Evolutionary conservation across 2,797 vertebrate species (phyloP), one percentile per base, ranked within the genome.

Genomic region (Paedocypris micromegethes): DNA sequence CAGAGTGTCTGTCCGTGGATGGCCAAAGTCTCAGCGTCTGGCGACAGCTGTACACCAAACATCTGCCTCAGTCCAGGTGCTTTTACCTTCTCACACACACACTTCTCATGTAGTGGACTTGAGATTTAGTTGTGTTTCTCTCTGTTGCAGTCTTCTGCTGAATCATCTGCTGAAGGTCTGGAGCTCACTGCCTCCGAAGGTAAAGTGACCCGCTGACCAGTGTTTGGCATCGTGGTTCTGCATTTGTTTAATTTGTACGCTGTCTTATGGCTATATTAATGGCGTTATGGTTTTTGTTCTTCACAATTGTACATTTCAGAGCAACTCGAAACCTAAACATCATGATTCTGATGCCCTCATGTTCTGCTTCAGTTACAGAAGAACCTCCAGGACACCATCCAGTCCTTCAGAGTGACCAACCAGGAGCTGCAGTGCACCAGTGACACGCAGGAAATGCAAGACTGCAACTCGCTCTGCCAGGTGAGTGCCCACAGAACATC

Each of bases 31-130:
- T 94, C 57, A 90, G 88, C 0, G 93, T 97, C 58, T 98, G 96
- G 96, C 88, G 91, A 79, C 95, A 98, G 82, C 91, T 98, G 5
- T 98, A 98, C 77, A 92, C 88, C 43, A 98, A 96, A 80, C 95
- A 98, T 73, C 83, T 98, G 8, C 76, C 92, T 2, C 95, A 98
- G 80, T 98, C 96, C 80, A 93, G 92, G 96, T 98, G 50, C 8
- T 52, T 23, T 7, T 23, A 23, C 23, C 6, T 5, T 6, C 3
- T 50, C 8, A 5, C 8, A 4, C 2, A 2, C 6, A 44, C 3
- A 50, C 46, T 4, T 6, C 0, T 2, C 38, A 6, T 1, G 38
- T 48, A 6, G 5, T 47, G 4, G 3, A 7, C 9, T 5, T 0
- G 4, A 9, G 6, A 1, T 3, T 5, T 55, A 1, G n/a, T 37